Conservation (phyloP, 1,140 invertebrate genomes). For the Drosophila grimshawi region DNA sequence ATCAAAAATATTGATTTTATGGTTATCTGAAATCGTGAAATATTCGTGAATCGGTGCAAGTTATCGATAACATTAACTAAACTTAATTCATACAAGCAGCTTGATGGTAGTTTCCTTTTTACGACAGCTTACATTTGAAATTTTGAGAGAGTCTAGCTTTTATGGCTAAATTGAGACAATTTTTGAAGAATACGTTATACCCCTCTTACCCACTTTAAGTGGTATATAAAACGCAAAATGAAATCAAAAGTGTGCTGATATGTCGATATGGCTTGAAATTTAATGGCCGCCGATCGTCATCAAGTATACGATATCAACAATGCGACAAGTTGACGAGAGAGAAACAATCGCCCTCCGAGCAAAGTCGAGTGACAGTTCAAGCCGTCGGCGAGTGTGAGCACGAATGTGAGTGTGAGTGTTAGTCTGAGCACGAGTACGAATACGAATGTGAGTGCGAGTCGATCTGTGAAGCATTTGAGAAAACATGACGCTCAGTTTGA, state of each 20-base stretch:
- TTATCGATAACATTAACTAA: too few species aligned
- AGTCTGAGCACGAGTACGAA: background rate
- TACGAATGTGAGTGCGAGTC: slow-evolving; percentile 3
- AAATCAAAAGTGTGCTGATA: slow-evolving; percentile 52
- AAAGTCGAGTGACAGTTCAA: background rate
- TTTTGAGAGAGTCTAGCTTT: too few species aligned
- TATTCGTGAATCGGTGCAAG: too few species aligned
- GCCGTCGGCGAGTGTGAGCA: background rate
- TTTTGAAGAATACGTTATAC: too few species aligned
- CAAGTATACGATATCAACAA: slow-evolving; percentile 16
- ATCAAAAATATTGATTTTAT: too few species aligned
- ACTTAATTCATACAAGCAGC: too few species aligned
- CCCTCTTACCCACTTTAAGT: background rate
- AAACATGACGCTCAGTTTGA: slow-evolving; percentile 43
- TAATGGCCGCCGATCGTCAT: slow-evolving; percentile 20
- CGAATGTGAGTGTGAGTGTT: slow-evolving; percentile 7
- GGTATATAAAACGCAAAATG: slow-evolving; percentile 36
- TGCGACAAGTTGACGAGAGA: slow-evolving; percentile 8
- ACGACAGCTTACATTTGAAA: too few species aligned
- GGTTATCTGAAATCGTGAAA: too few species aligned
- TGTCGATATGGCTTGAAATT: slow-evolving; percentile 5
- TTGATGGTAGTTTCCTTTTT: too few species aligned
- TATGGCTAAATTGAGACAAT: too few species aligned
- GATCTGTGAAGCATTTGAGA: slow-evolving; percentile 7
- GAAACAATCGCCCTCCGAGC: slow-evolving; percentile 1